Percentiles rank a stretch among this genome's conserved stretches.
These are phyloP conservation scores for Callipepla squamata DNA, from an alignment of 2,113 vertebrate species.

Conservation along the genomic window DNA sequence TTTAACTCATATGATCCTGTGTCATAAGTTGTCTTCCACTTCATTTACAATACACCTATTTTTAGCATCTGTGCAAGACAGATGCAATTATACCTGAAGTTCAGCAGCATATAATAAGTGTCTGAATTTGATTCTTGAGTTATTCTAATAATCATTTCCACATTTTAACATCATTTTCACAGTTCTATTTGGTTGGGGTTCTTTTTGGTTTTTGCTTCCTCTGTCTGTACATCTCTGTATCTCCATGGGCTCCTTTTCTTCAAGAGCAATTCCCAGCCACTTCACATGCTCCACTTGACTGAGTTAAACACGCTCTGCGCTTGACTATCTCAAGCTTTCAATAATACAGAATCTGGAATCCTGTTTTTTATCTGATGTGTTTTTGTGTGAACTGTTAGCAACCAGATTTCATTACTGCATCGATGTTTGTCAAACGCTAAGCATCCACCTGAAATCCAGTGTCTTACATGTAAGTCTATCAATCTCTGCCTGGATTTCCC, in stretches of 20 bases:
- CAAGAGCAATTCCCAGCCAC: background rate
- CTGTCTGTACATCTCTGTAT: background rate
- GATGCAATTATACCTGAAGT: conserved; percentile 52
- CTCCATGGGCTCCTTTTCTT: background rate
- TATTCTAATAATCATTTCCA: conserved; percentile 36
- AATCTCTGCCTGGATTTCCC: background rate
- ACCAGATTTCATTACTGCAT: background rate
- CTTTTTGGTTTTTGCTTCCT: background rate
- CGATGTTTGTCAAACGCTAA: background rate
- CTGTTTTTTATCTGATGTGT: background rate
- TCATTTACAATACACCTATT: conserved; percentile 63
- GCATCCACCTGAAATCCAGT: background rate
- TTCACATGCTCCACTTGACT: background rate
- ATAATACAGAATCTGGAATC: background rate
- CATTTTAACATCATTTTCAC: conserved; percentile 40
- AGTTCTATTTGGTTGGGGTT: background rate
- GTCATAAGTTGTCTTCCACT: conserved; percentile 55
- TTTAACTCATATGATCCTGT: conserved; percentile 11
- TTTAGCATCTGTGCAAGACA: conserved; percentile 57
- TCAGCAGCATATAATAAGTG: conserved; percentile 54
- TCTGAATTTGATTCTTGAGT: conserved; percentile 64
- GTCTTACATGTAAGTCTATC: background rate
- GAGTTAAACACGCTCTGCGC: background rate
- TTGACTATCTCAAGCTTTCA: background rate
- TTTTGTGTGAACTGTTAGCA: background rate